A percentile compares a stretch with the other conserved stretches of the same genome.
Conservation (phyloP, 2,797 vertebrate species). For the Clamator glandarius region DNA sequence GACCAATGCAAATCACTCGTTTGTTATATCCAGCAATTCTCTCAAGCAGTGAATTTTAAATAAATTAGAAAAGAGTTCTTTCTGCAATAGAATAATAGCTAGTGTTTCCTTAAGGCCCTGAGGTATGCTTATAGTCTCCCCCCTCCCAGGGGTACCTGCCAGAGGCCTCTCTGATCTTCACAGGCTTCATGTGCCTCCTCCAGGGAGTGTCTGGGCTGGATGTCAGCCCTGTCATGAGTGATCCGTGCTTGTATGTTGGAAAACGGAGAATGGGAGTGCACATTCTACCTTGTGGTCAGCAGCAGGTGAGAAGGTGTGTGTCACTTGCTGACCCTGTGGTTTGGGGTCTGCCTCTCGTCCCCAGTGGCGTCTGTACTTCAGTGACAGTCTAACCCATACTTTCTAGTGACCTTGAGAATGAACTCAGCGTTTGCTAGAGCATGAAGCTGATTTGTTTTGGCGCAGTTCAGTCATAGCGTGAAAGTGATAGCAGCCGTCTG, state of each 20-base stretch:
- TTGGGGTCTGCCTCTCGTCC: neutral
- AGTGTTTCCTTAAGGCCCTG: neutral
- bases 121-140: neutral
- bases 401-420: neutral
- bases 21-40: neutral
- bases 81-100: neutral
- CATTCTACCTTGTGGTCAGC: accelerated
- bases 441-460: neutral
- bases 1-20: neutral
- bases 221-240: accelerated
- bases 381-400: neutral
- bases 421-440: neutral
- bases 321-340: accelerated
- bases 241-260: accelerated
- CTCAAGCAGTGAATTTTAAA: neutral
- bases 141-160: neutral
- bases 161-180: neutral
- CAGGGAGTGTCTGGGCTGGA: neutral
- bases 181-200: accelerated
- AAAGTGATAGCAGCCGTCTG: neutral
- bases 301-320: neutral
- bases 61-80: neutral
- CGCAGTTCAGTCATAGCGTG: accelerated
- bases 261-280: neutral
- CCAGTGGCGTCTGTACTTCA: neutral